Evolutionary conservation across 2,797 vertebrate species (phyloP).

Genomic region (Sebastes kiyomatsui): DNA sequence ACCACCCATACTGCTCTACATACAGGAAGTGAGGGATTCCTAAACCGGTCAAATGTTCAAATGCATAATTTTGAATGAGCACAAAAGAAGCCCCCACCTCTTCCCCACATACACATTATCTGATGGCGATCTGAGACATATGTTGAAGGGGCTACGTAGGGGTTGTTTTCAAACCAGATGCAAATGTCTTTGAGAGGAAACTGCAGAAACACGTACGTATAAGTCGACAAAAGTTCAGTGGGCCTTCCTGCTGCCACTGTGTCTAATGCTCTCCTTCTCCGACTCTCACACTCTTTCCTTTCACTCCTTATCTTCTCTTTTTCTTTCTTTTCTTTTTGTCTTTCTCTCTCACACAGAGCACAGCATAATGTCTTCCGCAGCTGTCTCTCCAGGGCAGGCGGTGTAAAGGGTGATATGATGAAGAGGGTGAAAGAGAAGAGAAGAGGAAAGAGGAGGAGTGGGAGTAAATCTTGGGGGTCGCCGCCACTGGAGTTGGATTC

Average conservation of each 20-base stretch:
- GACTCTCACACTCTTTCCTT: slow-evolving; percentile 25
- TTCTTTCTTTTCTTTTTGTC: slow-evolving; percentile 18
- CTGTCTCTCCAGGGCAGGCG: slow-evolving; percentile 65
- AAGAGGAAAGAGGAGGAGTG: neutral
- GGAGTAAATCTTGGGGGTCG: slow-evolving; percentile 45
- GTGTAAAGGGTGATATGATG: slow-evolving; percentile 57
- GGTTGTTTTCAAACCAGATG: slow-evolving; percentile 58
- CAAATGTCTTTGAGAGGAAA: slow-evolving; percentile 36
- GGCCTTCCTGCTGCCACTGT: slow-evolving; percentile 44
- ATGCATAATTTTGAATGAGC: slow-evolving; percentile 36
- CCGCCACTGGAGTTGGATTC: slow-evolving; percentile 70
- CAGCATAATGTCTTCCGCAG: slow-evolving; percentile 76
- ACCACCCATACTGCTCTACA: slow-evolving; percentile 18
- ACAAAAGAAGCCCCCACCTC: slow-evolving; percentile 1
- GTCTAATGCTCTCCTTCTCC: slow-evolving; percentile 35
- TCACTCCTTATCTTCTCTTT: slow-evolving; percentile 24
- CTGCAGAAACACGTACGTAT: slow-evolving; percentile 15
- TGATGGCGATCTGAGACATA: slow-evolving; percentile 53
- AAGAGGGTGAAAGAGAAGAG: slow-evolving; percentile 60
- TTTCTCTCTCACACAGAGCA: neutral
- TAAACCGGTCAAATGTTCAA: slow-evolving; percentile 25
- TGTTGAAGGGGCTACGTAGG: slow-evolving; percentile 37
- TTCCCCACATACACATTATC: neutral
- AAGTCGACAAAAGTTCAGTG: slow-evolving; percentile 49
- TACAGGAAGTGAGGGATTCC: slow-evolving; percentile 32